Evolutionary conservation across 2,113 vertebrate species (phyloP), one percentile per base, ranked within the genome.

Genomic region (cat (Felis catus)): DNA sequence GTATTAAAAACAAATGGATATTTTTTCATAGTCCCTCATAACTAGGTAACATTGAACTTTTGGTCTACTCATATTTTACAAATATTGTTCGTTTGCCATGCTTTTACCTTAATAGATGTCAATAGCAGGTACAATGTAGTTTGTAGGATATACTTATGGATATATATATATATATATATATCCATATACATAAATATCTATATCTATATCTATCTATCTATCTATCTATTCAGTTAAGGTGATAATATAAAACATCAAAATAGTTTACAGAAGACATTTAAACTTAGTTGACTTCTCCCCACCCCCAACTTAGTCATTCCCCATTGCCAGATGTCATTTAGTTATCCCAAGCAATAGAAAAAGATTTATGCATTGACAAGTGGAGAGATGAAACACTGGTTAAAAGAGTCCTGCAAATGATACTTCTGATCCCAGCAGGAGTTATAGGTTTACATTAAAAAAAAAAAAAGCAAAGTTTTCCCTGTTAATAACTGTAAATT

Each of bases 361-460:
- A 98, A 99, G 98, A 99, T 99, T 98, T 99, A 99, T 98, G 94
- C 92, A 97, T 98, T 89, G 97, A 98, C 98, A 99, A 98, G 97
- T 98, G 98, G 96, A 95, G 97, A 98, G 97, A 98, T 98, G 98
- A 99, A 98, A 88, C 74, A 41, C 95, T 98, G 98, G 98, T 98
- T 98, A 98, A 98, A 98, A 98, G 93, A 97, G 89, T 74, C 92
- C 80, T 98, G 98, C 96, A 98, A 98, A 96, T 95, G 98, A 99
- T 99, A 98, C 98, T 98, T 97, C 97, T 99, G 98, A 98, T 99
- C 98, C 97, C 98, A 98, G 98, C 96, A 98, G 98, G 98, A 98
- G 97, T 84, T 98, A 94, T 87, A 98, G 97, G 83, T 94, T 96
- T 98, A 87, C 96, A 89, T 96, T 65, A 31, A 10, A 95, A 96